Evolutionary conservation across 2,888 invertebrate genomes (phyloP), one percentile per base, ranked within the genome.

Genomic region (Reticulitermes lucifugus): DNA sequence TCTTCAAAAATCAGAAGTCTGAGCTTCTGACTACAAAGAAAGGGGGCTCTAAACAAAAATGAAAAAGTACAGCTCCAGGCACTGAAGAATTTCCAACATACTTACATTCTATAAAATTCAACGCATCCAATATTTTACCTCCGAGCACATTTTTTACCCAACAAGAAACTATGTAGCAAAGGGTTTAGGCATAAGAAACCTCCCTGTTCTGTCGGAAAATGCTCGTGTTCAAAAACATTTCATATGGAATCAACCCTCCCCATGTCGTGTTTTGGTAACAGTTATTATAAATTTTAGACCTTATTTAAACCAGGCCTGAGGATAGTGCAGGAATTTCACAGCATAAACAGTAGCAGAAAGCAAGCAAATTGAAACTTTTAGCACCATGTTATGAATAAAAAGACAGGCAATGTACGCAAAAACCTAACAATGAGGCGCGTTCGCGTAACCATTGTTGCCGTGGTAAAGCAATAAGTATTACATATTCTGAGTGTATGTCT

Each of bases 71-170:
- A 46, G 22, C 77, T n/a, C n/a, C 4, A 10, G 77, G 77, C 46
- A n/a, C 9, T n/a, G 22, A 46, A 51, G 9, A 25, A n/a, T 77
- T 77, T 77, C 46, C 22, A 22, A 77, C 51, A 51, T 2, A 9
- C 46, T 46, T 77, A 22, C 46, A 77, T 46, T 43, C 2, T 46
- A 51, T 77, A 77, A n/a, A 77, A 77, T 35, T 77, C 73, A 21
- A 41, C 21, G 35, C 35, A 73, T 73, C 73, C 41, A 7, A 5
- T n/a, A 46, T 5, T 77, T 46, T 77, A 46, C 46, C 77, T 43
- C 9, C n/a, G 22, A 46, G 77, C n/a, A 77, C 0, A 51, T 46
- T n/a, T 46, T n/a, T 77, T 46, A 21, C 5, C 6, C 12, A 46
- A n/a, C 43, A 46, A 46, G n/a, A 46, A 77, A 46, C n/a, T 77